Evolutionary conservation across 2,797 vertebrate genomes (phyloP).

Genomic region (Centroberyx gerrardi): DNA sequence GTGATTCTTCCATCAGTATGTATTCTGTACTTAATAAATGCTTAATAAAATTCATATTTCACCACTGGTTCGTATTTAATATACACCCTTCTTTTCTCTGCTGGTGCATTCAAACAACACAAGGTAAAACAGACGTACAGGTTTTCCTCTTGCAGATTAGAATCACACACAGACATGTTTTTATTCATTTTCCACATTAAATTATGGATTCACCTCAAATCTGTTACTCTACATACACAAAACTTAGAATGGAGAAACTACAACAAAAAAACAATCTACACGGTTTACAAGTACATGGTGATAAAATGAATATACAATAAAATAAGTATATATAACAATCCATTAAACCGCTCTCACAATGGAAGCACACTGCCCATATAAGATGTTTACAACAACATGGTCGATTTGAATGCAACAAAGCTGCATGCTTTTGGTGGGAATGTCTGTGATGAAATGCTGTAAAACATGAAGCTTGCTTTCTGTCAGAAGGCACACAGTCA

Average conservation of each 20-base stretch:
- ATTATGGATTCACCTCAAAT: constrained; percentile 44
- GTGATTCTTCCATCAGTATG: no score
- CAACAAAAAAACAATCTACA: constrained; percentile 22
- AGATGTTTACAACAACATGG: constrained; percentile 5
- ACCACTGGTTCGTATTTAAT: no score
- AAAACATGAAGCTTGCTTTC: background rate
- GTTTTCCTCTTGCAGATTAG: background rate
- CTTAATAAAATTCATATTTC: no score
- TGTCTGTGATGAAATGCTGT: constrained; percentile 14
- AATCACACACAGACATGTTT: background rate
- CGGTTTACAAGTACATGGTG: constrained; percentile 29
- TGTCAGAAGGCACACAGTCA: constrained; percentile 34
- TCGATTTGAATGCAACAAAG: constrained; percentile 17
- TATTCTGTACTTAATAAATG: no score
- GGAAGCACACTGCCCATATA: background rate
- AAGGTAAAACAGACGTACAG: no score
- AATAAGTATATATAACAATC: constrained; percentile 6
- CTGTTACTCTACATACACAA: constrained; percentile 36
- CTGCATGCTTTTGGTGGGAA: constrained; percentile 39
- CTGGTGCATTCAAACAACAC: no score
- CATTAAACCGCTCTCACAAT: constrained; percentile 9
- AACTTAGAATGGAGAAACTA: constrained; percentile 29
- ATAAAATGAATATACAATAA: constrained; percentile 52
- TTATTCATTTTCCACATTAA: constrained; percentile 53
- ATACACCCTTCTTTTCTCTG: no score